A percentile compares a stretch with the other conserved stretches of the same genome.
These are phyloP conservation scores for Channallabes apus DNA, from an alignment of 2,797 vertebrate species.

Conservation along the genomic window DNA sequence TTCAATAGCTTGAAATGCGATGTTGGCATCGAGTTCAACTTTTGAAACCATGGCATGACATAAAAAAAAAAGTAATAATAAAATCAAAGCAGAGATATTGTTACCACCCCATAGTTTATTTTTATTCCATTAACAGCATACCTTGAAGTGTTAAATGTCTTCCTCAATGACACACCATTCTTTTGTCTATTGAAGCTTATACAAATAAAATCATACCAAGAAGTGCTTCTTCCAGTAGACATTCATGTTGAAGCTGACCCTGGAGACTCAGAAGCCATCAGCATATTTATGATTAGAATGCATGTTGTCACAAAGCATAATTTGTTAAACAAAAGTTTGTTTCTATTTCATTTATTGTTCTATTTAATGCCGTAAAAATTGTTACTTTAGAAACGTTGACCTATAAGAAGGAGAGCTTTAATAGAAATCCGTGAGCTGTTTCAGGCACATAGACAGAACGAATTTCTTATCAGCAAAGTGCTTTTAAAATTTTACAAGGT, in stretches of 20 bases:
- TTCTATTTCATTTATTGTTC: not conserved
- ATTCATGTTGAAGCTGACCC: not conserved
- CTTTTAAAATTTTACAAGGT: not conserved
- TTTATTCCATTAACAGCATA: not conserved
- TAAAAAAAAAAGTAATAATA: too few relatives aligned
- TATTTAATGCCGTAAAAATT: not conserved
- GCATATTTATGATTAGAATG: not conserved
- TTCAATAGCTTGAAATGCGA: not conserved
- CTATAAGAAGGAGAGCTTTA: not conserved
- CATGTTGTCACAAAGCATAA: too few relatives aligned
- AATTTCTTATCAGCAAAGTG: constrained; percentile 4
- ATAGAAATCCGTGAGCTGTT: not conserved
- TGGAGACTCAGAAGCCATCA: not conserved
- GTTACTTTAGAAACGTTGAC: not conserved
- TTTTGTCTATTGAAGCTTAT: not conserved
- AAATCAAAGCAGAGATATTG: not conserved
- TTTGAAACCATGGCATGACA: not conserved
- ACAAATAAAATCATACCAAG: not conserved
- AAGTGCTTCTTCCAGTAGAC: not conserved
- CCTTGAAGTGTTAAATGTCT: not conserved
- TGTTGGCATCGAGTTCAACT: not conserved
- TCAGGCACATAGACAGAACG: not conserved
- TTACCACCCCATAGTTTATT: not conserved
- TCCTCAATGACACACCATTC: not conserved
- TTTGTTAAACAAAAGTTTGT: not conserved